Evolutionary conservation across 2,797 vertebrate genomes (phyloP).

Genomic region (Epinephelus malabaricus): DNA sequence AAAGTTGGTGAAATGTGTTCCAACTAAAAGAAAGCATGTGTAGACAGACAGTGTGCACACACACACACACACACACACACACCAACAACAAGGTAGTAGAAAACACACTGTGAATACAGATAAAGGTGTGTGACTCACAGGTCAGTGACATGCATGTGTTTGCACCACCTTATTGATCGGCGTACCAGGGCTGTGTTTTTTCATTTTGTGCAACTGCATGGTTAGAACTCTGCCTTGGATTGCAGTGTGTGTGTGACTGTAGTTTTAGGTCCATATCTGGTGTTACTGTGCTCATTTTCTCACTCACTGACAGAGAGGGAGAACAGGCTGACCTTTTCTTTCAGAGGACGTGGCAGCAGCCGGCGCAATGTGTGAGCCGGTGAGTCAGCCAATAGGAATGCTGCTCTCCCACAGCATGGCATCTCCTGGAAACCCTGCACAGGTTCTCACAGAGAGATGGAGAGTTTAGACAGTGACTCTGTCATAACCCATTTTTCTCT

Average conservation of each 20-base stretch:
- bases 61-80: not conserved
- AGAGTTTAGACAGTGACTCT: not conserved
- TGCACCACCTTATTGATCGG: not conserved
- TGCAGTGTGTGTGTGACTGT: slow-evolving; percentile 11
- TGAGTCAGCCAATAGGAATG: slow-evolving; percentile 77
- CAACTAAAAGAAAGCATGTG: not conserved
- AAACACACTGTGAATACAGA: not conserved
- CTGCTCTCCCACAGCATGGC: slow-evolving; percentile 25
- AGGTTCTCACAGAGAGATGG: slow-evolving; percentile 46
- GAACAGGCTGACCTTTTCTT: slow-evolving; percentile 72
- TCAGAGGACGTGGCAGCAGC: slow-evolving; percentile 58
- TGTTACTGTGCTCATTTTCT: slow-evolving; percentile 27
- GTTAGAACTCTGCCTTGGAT: not conserved
- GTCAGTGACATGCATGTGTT: slow-evolving; percentile 21
- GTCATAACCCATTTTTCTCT: slow-evolving; percentile 1
- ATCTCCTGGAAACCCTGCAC: slow-evolving; percentile 46
- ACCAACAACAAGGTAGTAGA: not conserved
- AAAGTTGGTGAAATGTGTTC: slow-evolving; percentile 22
- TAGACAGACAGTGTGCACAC: not conserved
- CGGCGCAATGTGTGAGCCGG: slow-evolving; percentile 36
- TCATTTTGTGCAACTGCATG: slow-evolving; percentile 16
- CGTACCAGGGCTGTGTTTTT: not conserved
- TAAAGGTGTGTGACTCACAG: not conserved
- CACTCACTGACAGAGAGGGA: slow-evolving; percentile 36
- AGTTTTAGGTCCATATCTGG: slow-evolving; percentile 25